Conservation (phyloP, 2,113 vertebrate species). For the Prinia subflava region DNA sequence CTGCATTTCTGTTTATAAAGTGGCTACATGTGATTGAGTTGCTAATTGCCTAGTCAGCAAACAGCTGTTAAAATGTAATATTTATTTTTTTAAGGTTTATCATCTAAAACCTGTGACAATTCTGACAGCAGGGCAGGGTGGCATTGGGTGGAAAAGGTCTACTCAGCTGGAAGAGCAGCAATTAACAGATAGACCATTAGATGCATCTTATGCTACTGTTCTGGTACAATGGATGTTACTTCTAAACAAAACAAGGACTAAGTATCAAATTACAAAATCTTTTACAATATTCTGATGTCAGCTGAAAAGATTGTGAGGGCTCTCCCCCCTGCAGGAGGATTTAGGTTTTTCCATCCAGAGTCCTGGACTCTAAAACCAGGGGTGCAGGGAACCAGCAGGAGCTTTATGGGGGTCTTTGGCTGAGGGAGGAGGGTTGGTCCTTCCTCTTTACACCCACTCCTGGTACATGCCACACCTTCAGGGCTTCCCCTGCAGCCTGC, state of each 20-base stretch:
- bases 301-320: not conserved
- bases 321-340: not conserved
- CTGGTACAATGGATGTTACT: not conserved
- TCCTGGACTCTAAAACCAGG: not conserved
- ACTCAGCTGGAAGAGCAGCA: not conserved
- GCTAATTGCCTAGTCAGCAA: not conserved
- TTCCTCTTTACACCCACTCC: not conserved
- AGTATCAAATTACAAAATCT: not conserved
- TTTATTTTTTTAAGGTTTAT: not conserved
- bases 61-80: not conserved
- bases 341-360: not conserved
- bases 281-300: not conserved
- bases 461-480: not conserved
- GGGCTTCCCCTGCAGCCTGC: not conserved
- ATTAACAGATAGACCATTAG: not conserved
- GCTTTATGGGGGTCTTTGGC: not conserved
- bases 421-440: not conserved
- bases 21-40: not conserved
- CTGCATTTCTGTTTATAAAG: not conserved
- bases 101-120: not conserved
- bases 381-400: not conserved
- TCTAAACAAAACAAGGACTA: not conserved
- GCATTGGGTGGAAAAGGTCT: not conserved
- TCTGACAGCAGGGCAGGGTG: not conserved
- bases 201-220: not conserved